Conservation (phyloP, 2,113 vertebrate species). For the Malurus elegans region DNA sequence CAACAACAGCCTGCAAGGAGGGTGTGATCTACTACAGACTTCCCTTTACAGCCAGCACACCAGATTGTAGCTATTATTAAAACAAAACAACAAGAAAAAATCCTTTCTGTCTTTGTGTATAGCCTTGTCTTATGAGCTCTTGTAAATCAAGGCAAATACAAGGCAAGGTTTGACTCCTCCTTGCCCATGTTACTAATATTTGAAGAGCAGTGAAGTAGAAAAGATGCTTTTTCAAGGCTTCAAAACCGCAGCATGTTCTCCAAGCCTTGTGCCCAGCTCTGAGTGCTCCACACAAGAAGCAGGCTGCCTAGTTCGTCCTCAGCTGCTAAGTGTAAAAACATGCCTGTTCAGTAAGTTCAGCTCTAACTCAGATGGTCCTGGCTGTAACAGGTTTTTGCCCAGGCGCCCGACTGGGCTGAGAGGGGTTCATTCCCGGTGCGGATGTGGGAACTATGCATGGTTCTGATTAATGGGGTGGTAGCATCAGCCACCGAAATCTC, state of each 20-base stretch:
- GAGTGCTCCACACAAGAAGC: background rate
- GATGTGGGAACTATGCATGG: rapidly evolving
- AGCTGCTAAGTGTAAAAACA: background rate
- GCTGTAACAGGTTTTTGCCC: background rate
- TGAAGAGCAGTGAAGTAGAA: background rate
- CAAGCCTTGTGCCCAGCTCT: background rate
- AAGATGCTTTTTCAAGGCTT: background rate
- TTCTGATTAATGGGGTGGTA: background rate
- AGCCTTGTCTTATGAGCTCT: background rate
- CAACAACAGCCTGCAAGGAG: background rate
- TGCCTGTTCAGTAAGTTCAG: background rate
- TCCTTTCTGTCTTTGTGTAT: background rate
- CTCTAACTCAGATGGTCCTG: background rate
- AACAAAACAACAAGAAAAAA: background rate
- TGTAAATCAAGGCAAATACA: background rate
- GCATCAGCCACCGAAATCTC: background rate
- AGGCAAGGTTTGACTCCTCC: background rate
- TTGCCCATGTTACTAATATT: background rate
- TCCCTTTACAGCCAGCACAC: background rate
- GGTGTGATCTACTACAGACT: background rate
- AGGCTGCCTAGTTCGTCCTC: background rate
- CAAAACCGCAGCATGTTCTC: background rate
- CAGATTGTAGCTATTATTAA: background rate
- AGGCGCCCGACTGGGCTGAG: background rate
- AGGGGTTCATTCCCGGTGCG: background rate